Conservation (phyloP, 2,888 invertebrate genomes). For the Acronicta leporina region DNA sequence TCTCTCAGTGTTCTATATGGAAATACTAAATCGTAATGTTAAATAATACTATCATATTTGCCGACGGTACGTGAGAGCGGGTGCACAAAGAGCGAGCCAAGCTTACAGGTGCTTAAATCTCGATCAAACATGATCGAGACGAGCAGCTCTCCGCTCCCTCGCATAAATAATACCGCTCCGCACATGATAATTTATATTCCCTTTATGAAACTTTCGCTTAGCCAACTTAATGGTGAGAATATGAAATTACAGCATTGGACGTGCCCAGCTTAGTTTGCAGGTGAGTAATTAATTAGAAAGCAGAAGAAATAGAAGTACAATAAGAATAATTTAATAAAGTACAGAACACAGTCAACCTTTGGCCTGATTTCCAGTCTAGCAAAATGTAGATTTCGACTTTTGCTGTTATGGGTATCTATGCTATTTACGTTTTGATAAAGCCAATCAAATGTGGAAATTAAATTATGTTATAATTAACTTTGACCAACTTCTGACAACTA, state of each 20-base stretch:
- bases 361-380: neutral
- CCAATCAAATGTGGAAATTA: no score
- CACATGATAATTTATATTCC: constrained; percentile 50
- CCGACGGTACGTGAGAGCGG: constrained; percentile 66
- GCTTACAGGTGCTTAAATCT: constrained; percentile 80
- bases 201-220: constrained; percentile 39
- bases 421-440: neutral
- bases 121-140: constrained; percentile 80
- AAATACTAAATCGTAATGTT: neutral
- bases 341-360: no score
- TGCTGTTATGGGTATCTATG: no score
- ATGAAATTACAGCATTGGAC: constrained; percentile 21
- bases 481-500: no score
- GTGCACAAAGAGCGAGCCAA: constrained; percentile 70
- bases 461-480: no score
- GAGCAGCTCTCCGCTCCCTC: constrained; percentile 59
- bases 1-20: neutral
- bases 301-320: neutral
- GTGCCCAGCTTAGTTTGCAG: constrained; percentile 4
- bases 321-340: neutral
- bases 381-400: neutral
- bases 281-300: constrained; percentile 1
- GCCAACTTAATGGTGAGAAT: constrained; percentile 52
- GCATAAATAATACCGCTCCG: constrained; percentile 56
- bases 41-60: constrained; percentile 11